Evolutionary conservation across 1,140 invertebrate species (phyloP).

Genomic region (Ptiloglossa arizonensis): DNA sequence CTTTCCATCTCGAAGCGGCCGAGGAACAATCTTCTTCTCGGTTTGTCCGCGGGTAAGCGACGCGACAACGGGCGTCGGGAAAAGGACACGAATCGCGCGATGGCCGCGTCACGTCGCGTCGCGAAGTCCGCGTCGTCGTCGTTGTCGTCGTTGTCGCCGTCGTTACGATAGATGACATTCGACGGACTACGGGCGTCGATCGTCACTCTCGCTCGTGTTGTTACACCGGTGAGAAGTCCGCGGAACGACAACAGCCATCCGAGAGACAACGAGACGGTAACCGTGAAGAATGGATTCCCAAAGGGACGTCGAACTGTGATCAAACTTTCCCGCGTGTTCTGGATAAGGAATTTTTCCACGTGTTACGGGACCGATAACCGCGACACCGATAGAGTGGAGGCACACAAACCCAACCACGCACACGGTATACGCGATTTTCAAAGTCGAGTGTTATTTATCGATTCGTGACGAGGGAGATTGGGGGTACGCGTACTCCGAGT

Average conservation of each 20-base stretch:
- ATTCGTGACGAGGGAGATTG: too few relatives aligned
- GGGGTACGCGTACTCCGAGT: too few relatives aligned
- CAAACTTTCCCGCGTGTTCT: neutral
- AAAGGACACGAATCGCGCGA: too few relatives aligned
- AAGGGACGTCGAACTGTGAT: constrained; percentile 6
- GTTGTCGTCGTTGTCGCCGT: too few relatives aligned
- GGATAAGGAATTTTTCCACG: neutral
- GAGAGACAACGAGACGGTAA: too few relatives aligned
- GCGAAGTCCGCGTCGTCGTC: neutral
- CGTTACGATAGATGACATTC: neutral
- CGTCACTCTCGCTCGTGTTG: neutral
- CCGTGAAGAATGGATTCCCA: neutral
- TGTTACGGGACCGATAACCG: neutral
- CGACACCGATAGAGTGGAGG: neutral
- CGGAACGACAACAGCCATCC: too few relatives aligned
- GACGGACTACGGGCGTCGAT: neutral
- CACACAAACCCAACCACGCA: too few relatives aligned
- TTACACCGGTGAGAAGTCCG: too few relatives aligned
- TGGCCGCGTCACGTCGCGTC: too few relatives aligned
- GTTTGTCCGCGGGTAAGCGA: neutral
- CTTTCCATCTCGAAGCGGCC: constrained; percentile 4
- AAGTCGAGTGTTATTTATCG: neutral
- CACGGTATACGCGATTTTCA: neutral
- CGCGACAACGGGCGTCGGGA: neutral
- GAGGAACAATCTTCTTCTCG: neutral